Evolutionary conservation across 2,888 invertebrate genomes (phyloP).

Genomic region (Catotricha subobsoleta): DNA sequence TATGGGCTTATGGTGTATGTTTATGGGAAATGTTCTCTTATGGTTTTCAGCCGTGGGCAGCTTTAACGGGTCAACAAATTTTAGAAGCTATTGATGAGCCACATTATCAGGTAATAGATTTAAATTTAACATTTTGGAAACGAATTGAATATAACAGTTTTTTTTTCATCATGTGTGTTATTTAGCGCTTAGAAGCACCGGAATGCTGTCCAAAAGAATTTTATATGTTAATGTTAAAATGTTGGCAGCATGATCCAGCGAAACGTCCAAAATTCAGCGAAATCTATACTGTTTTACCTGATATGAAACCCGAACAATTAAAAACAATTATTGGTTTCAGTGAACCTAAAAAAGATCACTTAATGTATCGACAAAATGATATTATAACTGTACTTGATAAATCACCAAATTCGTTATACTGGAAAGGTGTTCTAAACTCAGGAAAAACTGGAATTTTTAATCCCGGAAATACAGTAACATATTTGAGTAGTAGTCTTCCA

Average conservation of each 20-base stretch:
- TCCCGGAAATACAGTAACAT: conserved; percentile 75
- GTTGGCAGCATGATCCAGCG: conserved; percentile 87
- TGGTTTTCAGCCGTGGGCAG: conserved; percentile 97
- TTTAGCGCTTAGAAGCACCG: conserved; percentile 70
- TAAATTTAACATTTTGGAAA: not conserved
- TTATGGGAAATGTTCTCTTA: conserved; percentile 99
- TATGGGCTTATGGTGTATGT: conserved; percentile 97
- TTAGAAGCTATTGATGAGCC: conserved; percentile 90
- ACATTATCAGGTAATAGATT: conserved; percentile 46
- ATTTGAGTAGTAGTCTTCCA: conserved; percentile 41
- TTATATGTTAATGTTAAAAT: conserved; percentile 80
- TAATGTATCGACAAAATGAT: conserved; percentile 74
- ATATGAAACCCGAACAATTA: conserved; percentile 82
- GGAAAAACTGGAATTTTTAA: conserved; percentile 90
- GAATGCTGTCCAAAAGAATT: conserved; percentile 90
- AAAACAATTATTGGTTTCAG: conserved; percentile 46
- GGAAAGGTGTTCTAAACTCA: conserved; percentile 79
- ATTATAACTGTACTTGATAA: conserved; percentile 84
- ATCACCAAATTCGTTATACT: conserved; percentile 49
- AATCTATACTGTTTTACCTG: conserved; percentile 56
- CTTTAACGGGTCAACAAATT: conserved; percentile 83
- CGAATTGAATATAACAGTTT: not conserved
- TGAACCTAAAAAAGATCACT: conserved; percentile 44
- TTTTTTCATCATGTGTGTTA: conserved; percentile 2
- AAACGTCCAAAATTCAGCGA: conserved; percentile 82